A percentile compares a stretch with the other conserved stretches of the same genome.
phyloP scores from a whole-genome alignment of 2,113 vertebrate genomes.

The Etia nguti region DNA sequence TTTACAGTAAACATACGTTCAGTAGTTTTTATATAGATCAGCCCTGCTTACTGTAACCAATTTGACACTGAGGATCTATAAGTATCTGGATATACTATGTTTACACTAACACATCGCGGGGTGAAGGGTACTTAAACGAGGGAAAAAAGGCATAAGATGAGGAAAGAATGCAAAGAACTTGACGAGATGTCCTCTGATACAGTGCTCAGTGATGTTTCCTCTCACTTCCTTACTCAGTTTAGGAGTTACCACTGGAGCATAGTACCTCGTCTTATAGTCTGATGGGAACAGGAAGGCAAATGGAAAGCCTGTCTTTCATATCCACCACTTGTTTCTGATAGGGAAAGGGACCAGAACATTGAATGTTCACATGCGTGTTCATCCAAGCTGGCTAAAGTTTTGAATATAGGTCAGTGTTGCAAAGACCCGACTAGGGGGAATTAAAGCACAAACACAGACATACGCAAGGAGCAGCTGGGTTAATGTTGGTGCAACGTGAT shows the following conservation, averaged over 20 bases:
- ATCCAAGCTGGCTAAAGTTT: not conserved
- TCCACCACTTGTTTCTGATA: not conserved
- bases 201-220: not conserved
- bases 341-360: not conserved
- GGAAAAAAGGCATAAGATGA: not conserved
- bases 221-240: not conserved
- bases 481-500: not conserved
- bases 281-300: not conserved
- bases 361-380: not conserved
- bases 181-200: not conserved
- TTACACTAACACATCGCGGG: not conserved
- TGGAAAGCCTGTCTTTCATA: slow-evolving; percentile 7
- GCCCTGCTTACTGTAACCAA: not conserved
- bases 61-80: slow-evolving; percentile 17
- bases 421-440: not conserved
- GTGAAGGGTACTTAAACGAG: not conserved
- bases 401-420: slow-evolving; percentile 50
- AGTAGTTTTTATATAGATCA: slow-evolving; percentile 9
- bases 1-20: not conserved
- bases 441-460: slow-evolving; percentile 2
- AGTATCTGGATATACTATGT: slow-evolving; percentile 23
- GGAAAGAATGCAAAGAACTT: not conserved
- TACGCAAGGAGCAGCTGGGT: slow-evolving; percentile 4
- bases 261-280: not conserved
- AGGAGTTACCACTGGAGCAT: not conserved